Evolutionary conservation across 37 sponge, comb jelly and placozoan genomes (phyloP).

Genomic region (Spongia lamella): DNA sequence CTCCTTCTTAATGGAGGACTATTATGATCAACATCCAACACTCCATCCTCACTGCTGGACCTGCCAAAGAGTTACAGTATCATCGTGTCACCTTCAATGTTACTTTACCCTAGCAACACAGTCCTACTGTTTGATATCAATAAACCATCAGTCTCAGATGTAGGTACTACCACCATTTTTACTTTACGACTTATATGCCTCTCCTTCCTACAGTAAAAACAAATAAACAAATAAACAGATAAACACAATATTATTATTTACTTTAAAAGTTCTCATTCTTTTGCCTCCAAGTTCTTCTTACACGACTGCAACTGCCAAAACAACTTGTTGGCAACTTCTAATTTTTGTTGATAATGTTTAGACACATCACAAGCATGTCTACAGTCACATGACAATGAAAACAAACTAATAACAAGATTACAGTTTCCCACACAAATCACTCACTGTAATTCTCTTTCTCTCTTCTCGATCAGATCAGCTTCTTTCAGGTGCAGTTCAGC

Average conservation of each 20-base stretch:
- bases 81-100: no score
- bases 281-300: constrained; percentile 57
- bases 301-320: constrained; percentile 47
- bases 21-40: no score
- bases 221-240: no score
- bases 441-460: constrained; percentile 77
- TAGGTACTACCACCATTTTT: no score
- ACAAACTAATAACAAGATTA: background rate
- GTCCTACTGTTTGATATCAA: no score
- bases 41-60: no score
- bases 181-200: background rate
- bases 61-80: no score
- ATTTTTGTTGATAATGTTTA: constrained; percentile 60
- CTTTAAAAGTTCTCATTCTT: constrained; percentile 47
- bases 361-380: constrained; percentile 80
- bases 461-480: constrained; percentile 48
- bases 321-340: constrained; percentile 52
- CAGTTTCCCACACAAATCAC: background rate
- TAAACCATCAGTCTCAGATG: no score
- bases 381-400: background rate
- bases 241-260: background rate
- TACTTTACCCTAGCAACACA: no score
- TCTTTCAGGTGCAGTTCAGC: constrained; percentile 21
- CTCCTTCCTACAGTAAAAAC: background rate
- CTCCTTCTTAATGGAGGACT: constrained; percentile 1